These are phyloP conservation scores for Sipha flava DNA, from an alignment of 1,140 invertebrate species.

Conservation along the genomic window DNA sequence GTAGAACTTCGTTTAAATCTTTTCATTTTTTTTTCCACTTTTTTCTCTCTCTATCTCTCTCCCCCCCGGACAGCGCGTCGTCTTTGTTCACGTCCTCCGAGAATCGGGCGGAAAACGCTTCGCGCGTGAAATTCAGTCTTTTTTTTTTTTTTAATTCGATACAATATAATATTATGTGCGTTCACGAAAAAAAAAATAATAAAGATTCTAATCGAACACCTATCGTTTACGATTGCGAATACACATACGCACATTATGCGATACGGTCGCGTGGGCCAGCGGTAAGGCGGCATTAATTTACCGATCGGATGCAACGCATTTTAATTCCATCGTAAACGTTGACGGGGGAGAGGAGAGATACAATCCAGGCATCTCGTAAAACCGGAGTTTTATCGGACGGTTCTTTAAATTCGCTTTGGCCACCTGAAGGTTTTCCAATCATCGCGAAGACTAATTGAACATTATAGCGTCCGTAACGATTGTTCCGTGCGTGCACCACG, in stretches of 20 bases:
- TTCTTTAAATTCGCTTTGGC: no score
- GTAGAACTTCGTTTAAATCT: background rate
- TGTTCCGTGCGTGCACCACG: no score
- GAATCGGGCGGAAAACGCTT: background rate
- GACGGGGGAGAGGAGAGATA: background rate
- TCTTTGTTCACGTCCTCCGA: no score
- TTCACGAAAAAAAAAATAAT: no score
- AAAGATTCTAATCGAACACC: background rate
- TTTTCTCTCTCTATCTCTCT: no score
- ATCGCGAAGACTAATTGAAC: no score
- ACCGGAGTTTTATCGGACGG: background rate
- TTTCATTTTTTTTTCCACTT: no score
- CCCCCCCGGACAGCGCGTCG: no score
- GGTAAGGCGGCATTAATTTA: background rate
- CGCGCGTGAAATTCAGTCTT: background rate
- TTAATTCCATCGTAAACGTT: background rate
- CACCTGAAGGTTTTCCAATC: no score
- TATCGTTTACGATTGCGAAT: background rate
- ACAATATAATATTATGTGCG: no score
- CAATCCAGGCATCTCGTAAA: background rate
- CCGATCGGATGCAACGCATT: background rate
- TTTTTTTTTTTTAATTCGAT: background rate
- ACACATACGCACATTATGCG: background rate
- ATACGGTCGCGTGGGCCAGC: background rate
- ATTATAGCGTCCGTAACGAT: no score